Percentiles rank a stretch among this genome's conserved stretches.
phyloP scores from a whole-genome alignment of 2,113 vertebrate genomes.

The Ptilonorhynchus violaceus region DNA sequence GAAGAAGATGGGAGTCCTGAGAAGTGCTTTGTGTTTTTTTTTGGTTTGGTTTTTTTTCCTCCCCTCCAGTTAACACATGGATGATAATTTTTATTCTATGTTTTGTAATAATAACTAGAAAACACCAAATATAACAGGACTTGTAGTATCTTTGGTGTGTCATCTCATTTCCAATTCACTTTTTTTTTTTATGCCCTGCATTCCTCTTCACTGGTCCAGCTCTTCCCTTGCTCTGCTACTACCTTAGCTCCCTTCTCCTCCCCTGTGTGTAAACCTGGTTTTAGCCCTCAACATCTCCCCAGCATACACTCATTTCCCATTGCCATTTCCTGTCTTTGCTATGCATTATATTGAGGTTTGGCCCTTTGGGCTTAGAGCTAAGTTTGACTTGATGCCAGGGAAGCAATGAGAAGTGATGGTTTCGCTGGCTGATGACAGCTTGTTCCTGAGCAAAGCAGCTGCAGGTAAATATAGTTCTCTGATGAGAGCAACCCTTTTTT shows the following conservation, averaged over 20 bases:
- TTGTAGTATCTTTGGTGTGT: background rate
- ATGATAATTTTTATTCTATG: background rate
- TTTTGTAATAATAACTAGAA: background rate
- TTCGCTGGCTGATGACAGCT: slow-evolving; percentile 13
- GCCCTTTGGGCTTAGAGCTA: background rate
- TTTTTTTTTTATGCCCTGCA: background rate
- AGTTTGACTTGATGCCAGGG: slow-evolving; percentile 26
- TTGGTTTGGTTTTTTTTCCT: background rate
- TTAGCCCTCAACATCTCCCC: background rate
- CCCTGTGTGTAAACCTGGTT: background rate
- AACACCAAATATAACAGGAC: background rate
- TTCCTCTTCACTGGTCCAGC: background rate
- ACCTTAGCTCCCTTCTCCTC: background rate
- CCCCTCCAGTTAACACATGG: background rate
- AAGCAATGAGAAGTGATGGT: background rate
- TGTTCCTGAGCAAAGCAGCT: background rate
- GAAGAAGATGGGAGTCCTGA: background rate
- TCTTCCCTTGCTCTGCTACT: background rate
- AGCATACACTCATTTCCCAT: background rate
- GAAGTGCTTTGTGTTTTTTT: background rate
- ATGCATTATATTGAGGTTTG: background rate
- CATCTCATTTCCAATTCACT: background rate
- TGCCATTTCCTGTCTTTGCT: slow-evolving; percentile 14
- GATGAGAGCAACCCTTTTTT: background rate
- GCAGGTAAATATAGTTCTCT: slow-evolving; percentile 7